phyloP scores from a whole-genome alignment of 2,797 vertebrate genomes.

The Botia kubotai region DNA sequence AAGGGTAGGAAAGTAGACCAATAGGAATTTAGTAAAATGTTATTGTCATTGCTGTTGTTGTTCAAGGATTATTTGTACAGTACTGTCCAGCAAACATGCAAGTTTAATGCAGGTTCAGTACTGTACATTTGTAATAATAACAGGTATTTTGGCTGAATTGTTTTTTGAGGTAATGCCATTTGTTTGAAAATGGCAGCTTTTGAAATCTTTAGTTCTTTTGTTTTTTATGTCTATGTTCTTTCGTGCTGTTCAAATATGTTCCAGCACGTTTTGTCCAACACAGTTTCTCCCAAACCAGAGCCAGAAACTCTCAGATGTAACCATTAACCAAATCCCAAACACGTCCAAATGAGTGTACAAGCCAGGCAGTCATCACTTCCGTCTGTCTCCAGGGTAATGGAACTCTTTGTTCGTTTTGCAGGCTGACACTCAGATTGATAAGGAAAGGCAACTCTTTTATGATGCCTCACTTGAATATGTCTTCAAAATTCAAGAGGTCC shows the following conservation, averaged over 20 bases:
- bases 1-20: too few relatives aligned
- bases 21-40: not conserved
- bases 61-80: too few relatives aligned
- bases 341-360: conserved; percentile 12
- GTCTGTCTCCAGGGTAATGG: conserved; percentile 37
- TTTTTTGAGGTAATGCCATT: not conserved
- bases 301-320: conserved; percentile 52
- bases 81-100: not conserved
- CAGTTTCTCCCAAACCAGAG: conserved; percentile 2
- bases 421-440: conserved; percentile 93
- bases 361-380: conserved; percentile 6
- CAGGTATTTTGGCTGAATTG: not conserved
- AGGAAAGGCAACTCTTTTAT: conserved; percentile 93
- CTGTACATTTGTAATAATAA: not conserved
- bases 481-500: conserved; percentile 98
- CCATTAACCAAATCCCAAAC: conserved; percentile 54
- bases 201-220: conserved; percentile 11
- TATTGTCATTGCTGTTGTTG: too few relatives aligned
- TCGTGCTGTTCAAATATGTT: conserved; percentile 27
- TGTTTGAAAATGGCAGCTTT: conserved; percentile 6
- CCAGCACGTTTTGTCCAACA: conserved; percentile 35
- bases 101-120: not conserved
- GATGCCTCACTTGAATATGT: conserved; percentile 96
- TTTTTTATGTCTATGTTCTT: not conserved
- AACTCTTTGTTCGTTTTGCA: conserved; percentile 62